A percentile compares a stretch with the other conserved stretches of the same genome.
These are phyloP conservation scores for Falco punctatus DNA, from an alignment of 2,113 vertebrate genomes.

Conservation along the genomic window DNA sequence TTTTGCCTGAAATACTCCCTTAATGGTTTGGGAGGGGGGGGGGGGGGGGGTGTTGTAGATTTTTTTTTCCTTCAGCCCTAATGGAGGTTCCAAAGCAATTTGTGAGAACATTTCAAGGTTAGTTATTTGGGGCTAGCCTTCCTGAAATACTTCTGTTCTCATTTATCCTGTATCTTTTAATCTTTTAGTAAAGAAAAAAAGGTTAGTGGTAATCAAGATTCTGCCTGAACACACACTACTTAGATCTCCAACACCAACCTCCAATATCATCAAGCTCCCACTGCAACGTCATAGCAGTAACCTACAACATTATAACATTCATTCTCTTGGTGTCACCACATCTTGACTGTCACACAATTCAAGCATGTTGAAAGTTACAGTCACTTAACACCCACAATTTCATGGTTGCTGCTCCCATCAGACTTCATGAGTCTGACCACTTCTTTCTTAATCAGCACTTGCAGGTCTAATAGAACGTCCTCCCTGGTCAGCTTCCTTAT, in stretches of 20 bases:
- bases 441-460: not conserved
- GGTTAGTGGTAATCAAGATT: not conserved
- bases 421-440: not conserved
- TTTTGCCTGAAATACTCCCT: not conserved
- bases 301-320: not conserved
- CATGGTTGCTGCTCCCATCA: not conserved
- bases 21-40: not conserved
- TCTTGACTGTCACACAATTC: not conserved
- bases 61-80: not conserved
- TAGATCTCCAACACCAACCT: not conserved
- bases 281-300: not conserved
- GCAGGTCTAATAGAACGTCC: no score
- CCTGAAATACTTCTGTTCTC: not conserved
- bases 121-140: not conserved
- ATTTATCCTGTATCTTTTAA: not conserved
- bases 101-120: not conserved
- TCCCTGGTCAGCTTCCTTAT: not conserved
- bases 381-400: not conserved
- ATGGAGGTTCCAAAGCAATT: not conserved
- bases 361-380: not conserved
- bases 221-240: not conserved
- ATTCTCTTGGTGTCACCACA: not conserved
- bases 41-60: no score
- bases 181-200: not conserved
- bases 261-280: not conserved